Evolutionary conservation across 2,797 vertebrate genomes (phyloP), one percentile per base, ranked within the genome.

Genomic region (Semaprochilodus insignis): DNA sequence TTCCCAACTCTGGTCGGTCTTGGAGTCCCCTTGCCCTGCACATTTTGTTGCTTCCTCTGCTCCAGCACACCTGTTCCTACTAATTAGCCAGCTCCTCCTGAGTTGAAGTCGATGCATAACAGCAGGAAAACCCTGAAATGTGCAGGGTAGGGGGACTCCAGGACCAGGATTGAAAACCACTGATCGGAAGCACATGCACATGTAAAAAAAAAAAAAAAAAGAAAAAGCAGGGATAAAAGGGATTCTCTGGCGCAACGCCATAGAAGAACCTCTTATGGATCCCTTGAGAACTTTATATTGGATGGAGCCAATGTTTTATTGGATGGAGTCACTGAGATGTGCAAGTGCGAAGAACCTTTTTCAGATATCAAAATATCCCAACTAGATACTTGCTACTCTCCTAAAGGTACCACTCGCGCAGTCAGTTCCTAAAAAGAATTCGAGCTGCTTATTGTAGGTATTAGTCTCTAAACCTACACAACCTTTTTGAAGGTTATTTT

Each of bases 21-120:
- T 36, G 63, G 17, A 67, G 65, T 13, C n/a, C 34, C 19, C 65
- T 19, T 21, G 17, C 17, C 65, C 34, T 67, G 34, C 19, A 21
- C 21, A 34, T 66, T 34, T 66, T 34, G 27, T 17, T 36, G 10
- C 3, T 67, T 67, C 4, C 65, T 17, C 34, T 40, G 65, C 65
- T 44, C 19, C 34, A 67, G 34, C 65, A 67, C 65, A 67, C 65
- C 65, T 67, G 65, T n/a, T 40, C 34, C 65, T n/a, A 67, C 34
- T n/a, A n/a, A 67, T 36, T 36, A 27, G 2, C 19, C 21, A 40
- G 0, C 19, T 21, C 34, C 40, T 40, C 65, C 65, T n/a, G 17
- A 17, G 34, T 11, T 34, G 31, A 36, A 66, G 27, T 21, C 17
- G 63, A 27, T 19, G 65, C 40, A 8, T 31, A 5, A 16, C 7